These are phyloP conservation scores for Himalopsyche japonica DNA, from an alignment of 2,888 invertebrate species.

Conservation along the genomic window DNA sequence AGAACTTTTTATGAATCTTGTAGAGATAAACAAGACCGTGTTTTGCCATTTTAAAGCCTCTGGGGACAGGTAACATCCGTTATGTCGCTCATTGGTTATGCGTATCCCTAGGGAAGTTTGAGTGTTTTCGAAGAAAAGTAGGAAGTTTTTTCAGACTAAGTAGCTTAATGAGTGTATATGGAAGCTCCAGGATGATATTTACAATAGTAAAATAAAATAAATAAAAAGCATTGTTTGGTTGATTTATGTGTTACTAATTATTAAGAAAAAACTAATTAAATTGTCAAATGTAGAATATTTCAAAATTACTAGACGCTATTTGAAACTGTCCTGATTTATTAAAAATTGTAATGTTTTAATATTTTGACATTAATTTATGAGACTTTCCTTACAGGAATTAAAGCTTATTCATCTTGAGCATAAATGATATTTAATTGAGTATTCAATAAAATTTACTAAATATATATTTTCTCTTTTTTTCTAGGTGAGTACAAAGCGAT, in stretches of 20 bases:
- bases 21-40: background rate
- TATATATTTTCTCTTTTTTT: conserved; percentile 19
- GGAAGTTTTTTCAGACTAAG: background rate
- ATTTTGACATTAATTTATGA: too few relatives aligned
- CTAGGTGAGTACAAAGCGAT: conserved; percentile 24
- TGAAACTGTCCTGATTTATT: too few relatives aligned
- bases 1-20: background rate
- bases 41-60: background rate
- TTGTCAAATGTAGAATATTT: too few relatives aligned
- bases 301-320: too few relatives aligned
- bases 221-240: background rate
- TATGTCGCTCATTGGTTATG: conserved; percentile 20
- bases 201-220: background rate
- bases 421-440: too few relatives aligned
- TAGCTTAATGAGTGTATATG: background rate
- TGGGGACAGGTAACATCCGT: conserved; percentile 13
- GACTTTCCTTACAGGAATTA: too few relatives aligned
- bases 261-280: too few relatives aligned
- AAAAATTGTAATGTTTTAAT: too few relatives aligned
- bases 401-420: too few relatives aligned
- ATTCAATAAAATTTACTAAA: background rate
- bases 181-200: background rate
- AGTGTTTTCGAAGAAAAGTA: conserved; percentile 2
- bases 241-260: too few relatives aligned
- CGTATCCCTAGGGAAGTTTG: conserved; percentile 13